Evolutionary conservation across 2,797 vertebrate species (phyloP), one percentile per base, ranked within the genome.

Genomic region (Clamator glandarius): DNA sequence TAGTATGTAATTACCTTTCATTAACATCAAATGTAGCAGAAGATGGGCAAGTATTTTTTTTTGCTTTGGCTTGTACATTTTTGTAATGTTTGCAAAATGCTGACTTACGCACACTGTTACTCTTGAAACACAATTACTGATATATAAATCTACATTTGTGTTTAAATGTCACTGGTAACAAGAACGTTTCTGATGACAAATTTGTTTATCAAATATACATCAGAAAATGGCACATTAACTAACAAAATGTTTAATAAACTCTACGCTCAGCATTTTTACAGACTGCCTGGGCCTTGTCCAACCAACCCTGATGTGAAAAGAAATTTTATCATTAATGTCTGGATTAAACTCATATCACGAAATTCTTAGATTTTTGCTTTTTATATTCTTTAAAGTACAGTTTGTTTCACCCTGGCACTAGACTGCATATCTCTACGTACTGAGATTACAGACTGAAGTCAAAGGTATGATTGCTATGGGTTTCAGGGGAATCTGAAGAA

Each of bases 81-180:
- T 93, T 82, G 61, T 90, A 96, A 89, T 87, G 85, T 89, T 95
- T 96, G 46, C 54, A 90, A 90, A 91, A 87, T 75, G 95, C 90
- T 96, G 94, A 95, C 84, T 94, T 91, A 64, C 29, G 88, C 88
- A 92, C 61, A 64, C 28, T 36, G 70, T 95, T 92, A 90, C 72
- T 87, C 78, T 89, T 20, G 19, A 89, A 93, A 83, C 66, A 95
- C 84, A 92, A 92, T 95, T 92, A 89, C 84, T 87, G 44, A 51
- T n/a, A 93, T 94, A 90, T 82, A 93, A 94, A 95, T 94, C 81
- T 92, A 86, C 78, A 92, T 92, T 94, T 93, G 84, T 92, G 84
- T 89, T 95, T 89, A 94, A 96, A 96, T 94, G 93, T 92, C 94
- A 96, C 64, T 87, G 41, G 84, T 89, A 95, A 94, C 84, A 94